Evolutionary conservation across 2,888 invertebrate genomes (phyloP).

Genomic region (Invenusta paracnida): DNA sequence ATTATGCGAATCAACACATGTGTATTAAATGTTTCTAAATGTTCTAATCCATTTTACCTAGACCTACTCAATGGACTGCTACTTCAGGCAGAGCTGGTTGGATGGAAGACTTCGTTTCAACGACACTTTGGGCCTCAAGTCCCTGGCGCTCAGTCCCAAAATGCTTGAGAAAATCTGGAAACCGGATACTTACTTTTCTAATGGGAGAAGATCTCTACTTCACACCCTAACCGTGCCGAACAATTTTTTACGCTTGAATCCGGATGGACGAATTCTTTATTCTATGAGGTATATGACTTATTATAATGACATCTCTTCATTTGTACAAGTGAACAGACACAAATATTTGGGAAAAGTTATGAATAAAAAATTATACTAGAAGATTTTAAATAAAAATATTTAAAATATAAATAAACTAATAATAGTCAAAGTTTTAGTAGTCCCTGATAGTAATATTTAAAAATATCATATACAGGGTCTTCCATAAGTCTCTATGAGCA

Average conservation of each 20-base stretch:
- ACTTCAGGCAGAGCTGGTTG: constrained; percentile 81
- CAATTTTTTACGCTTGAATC: constrained; percentile 78
- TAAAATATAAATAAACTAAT: too few relatives aligned
- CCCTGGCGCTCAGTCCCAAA: constrained; percentile 49
- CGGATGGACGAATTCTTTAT: constrained; percentile 83
- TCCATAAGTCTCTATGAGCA: too few relatives aligned
- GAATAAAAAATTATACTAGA: too few relatives aligned
- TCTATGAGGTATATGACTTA: constrained; percentile 86
- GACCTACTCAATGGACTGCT: constrained; percentile 75
- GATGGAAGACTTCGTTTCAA: constrained; percentile 72
- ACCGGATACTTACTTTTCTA: constrained; percentile 69
- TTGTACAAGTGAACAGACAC: too few relatives aligned
- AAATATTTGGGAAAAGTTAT: too few relatives aligned
- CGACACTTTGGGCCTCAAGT: neutral
- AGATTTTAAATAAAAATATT: too few relatives aligned
- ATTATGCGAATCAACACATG: too few relatives aligned
- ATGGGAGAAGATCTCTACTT: constrained; percentile 86
- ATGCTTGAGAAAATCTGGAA: constrained; percentile 55
- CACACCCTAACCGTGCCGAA: constrained; percentile 92
- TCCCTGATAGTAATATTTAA: too few relatives aligned
- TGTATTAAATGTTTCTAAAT: too few relatives aligned
- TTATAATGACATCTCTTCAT: too few relatives aligned
- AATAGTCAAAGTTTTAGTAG: too few relatives aligned
- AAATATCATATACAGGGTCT: too few relatives aligned
- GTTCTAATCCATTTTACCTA: neutral